A percentile compares a stretch with the other conserved stretches of the same genome.
Evolutionary conservation across 2,888 invertebrate genomes (phyloP).

Genomic region (Diogma glabrata): DNA sequence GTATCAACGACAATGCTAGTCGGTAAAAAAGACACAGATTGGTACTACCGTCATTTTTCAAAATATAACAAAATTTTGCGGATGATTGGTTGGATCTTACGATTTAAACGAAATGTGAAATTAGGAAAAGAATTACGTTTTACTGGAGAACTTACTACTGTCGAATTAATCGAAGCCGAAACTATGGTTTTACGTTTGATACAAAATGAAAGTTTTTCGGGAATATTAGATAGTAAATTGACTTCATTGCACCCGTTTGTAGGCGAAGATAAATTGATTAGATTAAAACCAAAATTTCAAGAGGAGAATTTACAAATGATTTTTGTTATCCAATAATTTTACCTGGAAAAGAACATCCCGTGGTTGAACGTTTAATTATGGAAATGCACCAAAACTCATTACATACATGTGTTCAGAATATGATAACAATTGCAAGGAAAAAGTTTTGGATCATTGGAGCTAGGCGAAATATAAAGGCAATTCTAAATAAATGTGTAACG

Average conservation of each 20-base stretch:
- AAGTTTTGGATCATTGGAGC: slow-evolving; percentile 21
- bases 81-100: too few species aligned
- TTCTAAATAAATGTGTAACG: slow-evolving; percentile 17
- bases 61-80: too few species aligned
- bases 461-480: slow-evolving; percentile 17
- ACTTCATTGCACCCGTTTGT: slow-evolving; percentile 12
- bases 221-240: slow-evolving; percentile 12
- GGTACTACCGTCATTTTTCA: too few species aligned
- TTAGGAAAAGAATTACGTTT: too few species aligned
- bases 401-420: slow-evolving; percentile 19
- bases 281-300: slow-evolving; percentile 18
- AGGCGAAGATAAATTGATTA: slow-evolving; percentile 17
- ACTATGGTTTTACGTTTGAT: not conserved
- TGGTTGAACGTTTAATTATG: slow-evolving; percentile 17
- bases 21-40: too few species aligned
- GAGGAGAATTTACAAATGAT: slow-evolving; percentile 16
- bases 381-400: too few species aligned
- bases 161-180: not conserved
- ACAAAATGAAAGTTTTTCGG: slow-evolving; percentile 9
- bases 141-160: not conserved
- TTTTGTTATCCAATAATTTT: slow-evolving; percentile 23
- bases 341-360: slow-evolving; percentile 20
- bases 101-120: too few species aligned
- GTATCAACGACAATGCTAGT: too few species aligned
- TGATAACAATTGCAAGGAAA: slow-evolving; percentile 19